phyloP scores from a whole-genome alignment of 2,113 vertebrate genomes.

The Hypanus sabinus region DNA sequence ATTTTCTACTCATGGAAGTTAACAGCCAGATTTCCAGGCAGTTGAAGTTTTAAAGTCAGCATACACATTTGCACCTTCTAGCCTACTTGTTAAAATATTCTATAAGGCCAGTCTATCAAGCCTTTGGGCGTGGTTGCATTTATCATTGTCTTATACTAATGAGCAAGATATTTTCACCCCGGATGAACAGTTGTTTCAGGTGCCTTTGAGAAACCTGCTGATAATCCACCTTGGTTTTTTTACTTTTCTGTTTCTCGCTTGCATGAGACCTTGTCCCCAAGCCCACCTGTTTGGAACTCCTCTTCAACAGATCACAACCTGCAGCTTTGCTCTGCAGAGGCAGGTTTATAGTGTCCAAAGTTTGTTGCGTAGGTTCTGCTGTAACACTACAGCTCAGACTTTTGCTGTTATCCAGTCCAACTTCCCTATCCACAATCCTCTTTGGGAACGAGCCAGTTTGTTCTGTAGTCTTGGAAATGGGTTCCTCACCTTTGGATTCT shows the following conservation, averaged over 20 bases:
- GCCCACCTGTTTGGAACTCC: slow-evolving; percentile 38
- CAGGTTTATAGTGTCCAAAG: slow-evolving; percentile 44
- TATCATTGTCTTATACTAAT: slow-evolving; percentile 72
- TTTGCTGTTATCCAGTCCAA: not conserved
- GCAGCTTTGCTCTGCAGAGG: slow-evolving; percentile 50
- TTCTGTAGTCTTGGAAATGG: slow-evolving; percentile 41
- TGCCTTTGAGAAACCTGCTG: slow-evolving; percentile 81
- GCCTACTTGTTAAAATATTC: not conserved
- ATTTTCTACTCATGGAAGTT: not conserved
- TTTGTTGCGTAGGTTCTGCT: slow-evolving; percentile 33
- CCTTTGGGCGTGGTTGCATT: not conserved
- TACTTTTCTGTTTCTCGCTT: slow-evolving; percentile 41
- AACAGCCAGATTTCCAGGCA: not conserved
- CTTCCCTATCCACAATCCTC: not conserved
- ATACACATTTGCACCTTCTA: not conserved
- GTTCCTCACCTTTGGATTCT: slow-evolving; percentile 55
- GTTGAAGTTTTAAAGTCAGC: not conserved
- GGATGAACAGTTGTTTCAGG: slow-evolving; percentile 90
- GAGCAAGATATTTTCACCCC: slow-evolving; percentile 88
- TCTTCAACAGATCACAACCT: slow-evolving; percentile 50
- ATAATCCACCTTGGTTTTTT: slow-evolving; percentile 64
- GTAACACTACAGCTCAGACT: slow-evolving; percentile 39
- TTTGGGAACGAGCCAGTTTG: not conserved
- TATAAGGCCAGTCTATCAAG: not conserved
- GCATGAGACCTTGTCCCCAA: slow-evolving; percentile 45